A percentile compares a stretch with the other conserved stretches of the same genome.
phyloP scores from a whole-genome alignment of 2,113 vertebrate species.

The Odobenus rosmarus region DNA sequence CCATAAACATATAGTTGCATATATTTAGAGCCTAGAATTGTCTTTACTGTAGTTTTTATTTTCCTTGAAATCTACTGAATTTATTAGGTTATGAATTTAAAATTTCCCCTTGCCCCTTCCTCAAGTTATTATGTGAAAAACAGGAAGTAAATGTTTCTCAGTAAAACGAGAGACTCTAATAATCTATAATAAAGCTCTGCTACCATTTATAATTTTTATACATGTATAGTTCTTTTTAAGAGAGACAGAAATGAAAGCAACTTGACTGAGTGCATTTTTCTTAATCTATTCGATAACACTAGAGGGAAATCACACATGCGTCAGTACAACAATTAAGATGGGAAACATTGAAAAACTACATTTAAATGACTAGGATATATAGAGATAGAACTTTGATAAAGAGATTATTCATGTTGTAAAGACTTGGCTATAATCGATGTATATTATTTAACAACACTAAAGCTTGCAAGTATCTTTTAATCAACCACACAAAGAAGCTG shows the following conservation, averaged over 20 bases:
- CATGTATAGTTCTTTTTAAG: not conserved
- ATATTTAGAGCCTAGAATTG: not conserved
- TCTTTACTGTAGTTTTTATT: constrained; percentile 45
- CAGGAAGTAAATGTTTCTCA: constrained; percentile 47
- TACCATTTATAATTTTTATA: not conserved
- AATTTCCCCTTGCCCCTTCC: not conserved
- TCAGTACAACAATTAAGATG: constrained; percentile 11
- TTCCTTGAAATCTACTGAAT: constrained; percentile 59
- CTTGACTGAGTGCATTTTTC: constrained; percentile 32
- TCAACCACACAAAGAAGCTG: not conserved
- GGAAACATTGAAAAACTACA: constrained; percentile 25
- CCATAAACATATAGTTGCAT: constrained; percentile 9
- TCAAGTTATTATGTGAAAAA: not conserved
- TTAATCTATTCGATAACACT: constrained; percentile 20
- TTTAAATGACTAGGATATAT: constrained; percentile 37
- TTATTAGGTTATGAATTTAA: constrained; percentile 46
- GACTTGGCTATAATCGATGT: not conserved
- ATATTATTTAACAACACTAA: constrained; percentile 25
- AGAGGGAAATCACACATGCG: not conserved
- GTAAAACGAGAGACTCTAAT: not conserved
- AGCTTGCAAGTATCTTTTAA: constrained; percentile 8
- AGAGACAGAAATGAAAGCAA: constrained; percentile 35
- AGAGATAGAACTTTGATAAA: not conserved
- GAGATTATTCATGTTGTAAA: not conserved
- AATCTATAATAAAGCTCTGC: constrained; percentile 19